Conservation (phyloP, 2,888 invertebrate genomes). For the Xestia sexstrigata region DNA sequence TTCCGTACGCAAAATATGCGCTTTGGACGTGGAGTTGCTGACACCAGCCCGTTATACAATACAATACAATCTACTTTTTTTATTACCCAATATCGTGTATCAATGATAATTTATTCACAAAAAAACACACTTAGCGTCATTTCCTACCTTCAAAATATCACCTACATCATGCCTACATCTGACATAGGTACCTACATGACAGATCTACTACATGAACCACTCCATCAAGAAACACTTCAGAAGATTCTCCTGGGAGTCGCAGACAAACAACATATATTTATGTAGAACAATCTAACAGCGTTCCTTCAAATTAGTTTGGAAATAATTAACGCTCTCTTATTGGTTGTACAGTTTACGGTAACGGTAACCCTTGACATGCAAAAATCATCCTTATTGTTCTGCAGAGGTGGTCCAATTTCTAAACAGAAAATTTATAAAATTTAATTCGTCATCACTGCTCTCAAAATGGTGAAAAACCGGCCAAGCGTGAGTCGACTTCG, state of each 20-base stretch:
- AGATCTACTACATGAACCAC: not conserved
- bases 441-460: not conserved
- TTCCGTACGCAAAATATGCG: too few species aligned
- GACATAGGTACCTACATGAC: slow-evolving; percentile 1
- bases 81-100: not conserved
- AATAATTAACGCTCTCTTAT: slow-evolving; percentile 60
- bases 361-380: not conserved
- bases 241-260: not conserved
- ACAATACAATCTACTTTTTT: too few species aligned
- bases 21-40: too few species aligned
- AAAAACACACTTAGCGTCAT: not conserved
- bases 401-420: not conserved
- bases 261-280: slow-evolving; percentile 35
- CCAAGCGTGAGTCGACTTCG: not conserved
- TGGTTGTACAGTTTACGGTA: slow-evolving; percentile 17
- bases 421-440: not conserved
- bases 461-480: not conserved
- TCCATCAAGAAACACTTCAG: slow-evolving; percentile 15
- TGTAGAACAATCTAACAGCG: slow-evolving; percentile 31
- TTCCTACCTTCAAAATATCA: not conserved
- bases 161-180: not conserved
- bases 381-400: not conserved
- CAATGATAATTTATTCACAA: not conserved
- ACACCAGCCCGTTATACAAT: too few species aligned
- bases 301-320: slow-evolving; percentile 52